A percentile compares a stretch with the other conserved stretches of the same genome.
Evolutionary conservation across 2,888 invertebrate genomes (phyloP).

Genomic region (Drosophila mayaguana): DNA sequence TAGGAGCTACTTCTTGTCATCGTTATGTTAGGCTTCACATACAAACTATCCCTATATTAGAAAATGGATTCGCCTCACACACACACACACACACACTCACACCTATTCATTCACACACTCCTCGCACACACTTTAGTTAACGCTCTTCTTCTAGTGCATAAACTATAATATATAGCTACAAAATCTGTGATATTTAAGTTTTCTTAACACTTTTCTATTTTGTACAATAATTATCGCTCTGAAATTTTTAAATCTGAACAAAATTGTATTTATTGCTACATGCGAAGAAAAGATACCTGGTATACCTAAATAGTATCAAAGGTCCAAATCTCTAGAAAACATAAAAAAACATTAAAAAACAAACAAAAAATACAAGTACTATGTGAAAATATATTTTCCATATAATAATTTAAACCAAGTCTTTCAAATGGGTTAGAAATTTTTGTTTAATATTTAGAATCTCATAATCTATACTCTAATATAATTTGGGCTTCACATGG

Average conservation of each 20-base stretch:
- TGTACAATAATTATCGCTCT: slow-evolving; percentile 50
- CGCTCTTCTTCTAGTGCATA: slow-evolving; percentile 53
- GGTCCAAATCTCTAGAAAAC: slow-evolving; percentile 59
- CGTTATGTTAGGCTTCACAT: slow-evolving; percentile 46
- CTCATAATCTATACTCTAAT: not conserved
- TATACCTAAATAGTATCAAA: slow-evolving; percentile 34
- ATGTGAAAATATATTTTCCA: slow-evolving; percentile 69
- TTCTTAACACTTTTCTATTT: slow-evolving; percentile 57
- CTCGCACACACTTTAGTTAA: slow-evolving; percentile 34
- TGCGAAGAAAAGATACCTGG: slow-evolving; percentile 25
- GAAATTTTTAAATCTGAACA: slow-evolving; percentile 51
- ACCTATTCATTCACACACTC: slow-evolving; percentile 11
- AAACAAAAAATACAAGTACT: slow-evolving; percentile 30
- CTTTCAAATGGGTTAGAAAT: slow-evolving; percentile 1
- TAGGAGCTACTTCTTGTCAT: slow-evolving; percentile 74
- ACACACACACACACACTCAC: slow-evolving; percentile 14
- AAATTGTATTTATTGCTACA: slow-evolving; percentile 69
- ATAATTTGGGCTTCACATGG: not conserved
- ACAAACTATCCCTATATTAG: slow-evolving; percentile 46
- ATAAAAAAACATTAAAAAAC: slow-evolving; percentile 6
- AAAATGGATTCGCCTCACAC: not conserved
- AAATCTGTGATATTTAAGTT: slow-evolving; percentile 85
- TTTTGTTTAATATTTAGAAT: not conserved
- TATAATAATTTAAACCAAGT: slow-evolving; percentile 43
- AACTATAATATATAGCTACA: slow-evolving; percentile 45